A percentile compares a stretch with the other conserved stretches of the same genome.
Conservation (phyloP, 2,797 vertebrate species). For the Acanthopagrus latus region DNA sequence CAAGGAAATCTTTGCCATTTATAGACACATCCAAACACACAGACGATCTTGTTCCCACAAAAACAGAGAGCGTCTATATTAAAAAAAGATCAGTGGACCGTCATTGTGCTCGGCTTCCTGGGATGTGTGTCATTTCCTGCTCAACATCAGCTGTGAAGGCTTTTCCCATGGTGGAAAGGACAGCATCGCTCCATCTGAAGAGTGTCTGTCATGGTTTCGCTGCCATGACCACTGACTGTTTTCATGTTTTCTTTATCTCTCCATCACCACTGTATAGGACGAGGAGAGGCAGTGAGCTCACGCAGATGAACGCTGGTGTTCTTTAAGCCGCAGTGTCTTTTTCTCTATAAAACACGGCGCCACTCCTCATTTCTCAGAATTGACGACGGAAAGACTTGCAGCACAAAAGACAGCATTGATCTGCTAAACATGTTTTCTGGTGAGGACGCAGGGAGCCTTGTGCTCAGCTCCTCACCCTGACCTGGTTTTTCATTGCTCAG, state of each 20-base stretch:
- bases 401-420: constrained; percentile 71
- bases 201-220: constrained; percentile 25
- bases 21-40: constrained; percentile 66
- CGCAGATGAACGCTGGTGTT: constrained; percentile 6
- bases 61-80: constrained; percentile 62
- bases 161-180: constrained; percentile 67
- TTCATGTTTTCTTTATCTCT: constrained; percentile 11
- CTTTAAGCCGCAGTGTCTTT: constrained; percentile 17
- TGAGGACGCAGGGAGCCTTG: constrained; percentile 17
- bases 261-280: background rate
- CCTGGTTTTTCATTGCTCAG: constrained; percentile 18
- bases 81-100: constrained; percentile 75
- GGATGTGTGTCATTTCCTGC: constrained; percentile 75
- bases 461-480: constrained; percentile 31
- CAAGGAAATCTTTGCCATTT: constrained; percentile 71
- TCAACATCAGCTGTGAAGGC: constrained; percentile 51
- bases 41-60: constrained; percentile 72
- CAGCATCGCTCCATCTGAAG: constrained; percentile 32
- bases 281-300: constrained; percentile 37
- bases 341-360: constrained; percentile 11
- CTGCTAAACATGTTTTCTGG: constrained; percentile 50
- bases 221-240: background rate
- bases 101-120: constrained; percentile 82
- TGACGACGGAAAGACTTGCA: constrained; percentile 21
- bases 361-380: constrained; percentile 57